phyloP scores from a whole-genome alignment of 2,888 invertebrate genomes.

The Drosophila pseudotakahashii region DNA sequence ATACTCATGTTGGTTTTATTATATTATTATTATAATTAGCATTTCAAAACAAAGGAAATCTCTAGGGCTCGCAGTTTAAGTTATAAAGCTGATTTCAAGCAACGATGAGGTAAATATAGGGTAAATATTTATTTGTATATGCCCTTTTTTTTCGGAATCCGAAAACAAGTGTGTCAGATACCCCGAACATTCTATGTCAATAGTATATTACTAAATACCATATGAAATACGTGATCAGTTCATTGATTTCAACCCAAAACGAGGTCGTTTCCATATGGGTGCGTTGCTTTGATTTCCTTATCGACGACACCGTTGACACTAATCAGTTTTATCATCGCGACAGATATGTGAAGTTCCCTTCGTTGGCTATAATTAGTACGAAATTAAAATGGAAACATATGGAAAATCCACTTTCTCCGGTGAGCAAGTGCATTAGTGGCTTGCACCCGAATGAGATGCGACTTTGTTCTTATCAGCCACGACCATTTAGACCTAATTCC shows the following conservation, averaged over 20 bases:
- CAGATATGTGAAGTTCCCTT: not conserved
- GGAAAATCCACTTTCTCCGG: not conserved
- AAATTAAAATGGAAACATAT: conserved; percentile 9
- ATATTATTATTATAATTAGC: too few relatives aligned
- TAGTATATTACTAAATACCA: too few relatives aligned
- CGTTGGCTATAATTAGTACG: not conserved
- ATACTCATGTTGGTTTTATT: too few relatives aligned
- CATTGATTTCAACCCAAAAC: not conserved
- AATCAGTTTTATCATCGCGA: conserved; percentile 18
- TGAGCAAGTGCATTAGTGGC: conserved; percentile 23
- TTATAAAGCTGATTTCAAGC: too few relatives aligned
- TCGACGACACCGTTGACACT: conserved; percentile 11
- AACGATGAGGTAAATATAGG: too few relatives aligned
- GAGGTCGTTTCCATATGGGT: conserved; percentile 6
- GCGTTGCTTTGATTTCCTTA: not conserved
- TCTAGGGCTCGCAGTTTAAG: too few relatives aligned
- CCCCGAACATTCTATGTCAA: too few relatives aligned
- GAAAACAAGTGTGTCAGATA: too few relatives aligned
- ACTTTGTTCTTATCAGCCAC: conserved; percentile 26
- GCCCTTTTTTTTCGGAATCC: too few relatives aligned
- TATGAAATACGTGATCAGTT: not conserved
- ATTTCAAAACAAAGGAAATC: too few relatives aligned
- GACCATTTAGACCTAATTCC: conserved; percentile 36
- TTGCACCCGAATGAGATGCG: conserved; percentile 17
- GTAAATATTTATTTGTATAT: too few relatives aligned